Conservation (phyloP, 2,113 vertebrate genomes). For the Nothocercus nigrocapillus region DNA sequence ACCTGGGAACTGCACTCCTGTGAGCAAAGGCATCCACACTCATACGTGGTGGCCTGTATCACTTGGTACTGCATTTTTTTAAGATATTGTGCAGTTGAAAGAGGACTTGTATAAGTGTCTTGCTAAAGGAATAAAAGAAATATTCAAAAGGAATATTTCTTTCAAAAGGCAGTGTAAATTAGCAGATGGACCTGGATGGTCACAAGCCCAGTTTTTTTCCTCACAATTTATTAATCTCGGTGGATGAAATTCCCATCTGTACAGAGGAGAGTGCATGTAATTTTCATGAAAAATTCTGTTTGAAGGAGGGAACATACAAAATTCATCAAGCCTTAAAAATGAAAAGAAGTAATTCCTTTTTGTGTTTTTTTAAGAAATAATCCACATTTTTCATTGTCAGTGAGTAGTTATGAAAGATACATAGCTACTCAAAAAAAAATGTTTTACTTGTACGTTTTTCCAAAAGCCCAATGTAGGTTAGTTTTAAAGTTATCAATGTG, state of each 20-base stretch:
- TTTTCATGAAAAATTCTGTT: background rate
- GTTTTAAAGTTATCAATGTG: conserved; percentile 10
- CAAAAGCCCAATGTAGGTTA: conserved; percentile 34
- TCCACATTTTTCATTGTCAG: background rate
- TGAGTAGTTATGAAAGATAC: conserved; percentile 31
- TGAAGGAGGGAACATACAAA: background rate
- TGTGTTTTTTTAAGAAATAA: conserved; percentile 10
- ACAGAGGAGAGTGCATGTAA: background rate
- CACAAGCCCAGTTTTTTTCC: background rate
- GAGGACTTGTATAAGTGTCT: background rate
- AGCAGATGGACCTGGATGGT: background rate
- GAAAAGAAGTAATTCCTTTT: background rate
- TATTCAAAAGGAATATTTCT: background rate
- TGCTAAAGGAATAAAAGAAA: background rate
- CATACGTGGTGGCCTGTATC: background rate
- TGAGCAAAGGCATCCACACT: background rate
- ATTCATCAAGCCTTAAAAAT: background rate
- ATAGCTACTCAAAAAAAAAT: background rate
- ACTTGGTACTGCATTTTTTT: background rate
- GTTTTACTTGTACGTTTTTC: background rate
- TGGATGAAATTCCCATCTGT: background rate
- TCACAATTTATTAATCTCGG: background rate
- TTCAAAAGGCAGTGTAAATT: background rate
- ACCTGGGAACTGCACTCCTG: background rate
- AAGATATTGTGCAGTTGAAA: background rate